Evolutionary conservation across 2,113 vertebrate species (phyloP), one percentile per base, ranked within the genome.

Genomic region (Bettongia penicillata): DNA sequence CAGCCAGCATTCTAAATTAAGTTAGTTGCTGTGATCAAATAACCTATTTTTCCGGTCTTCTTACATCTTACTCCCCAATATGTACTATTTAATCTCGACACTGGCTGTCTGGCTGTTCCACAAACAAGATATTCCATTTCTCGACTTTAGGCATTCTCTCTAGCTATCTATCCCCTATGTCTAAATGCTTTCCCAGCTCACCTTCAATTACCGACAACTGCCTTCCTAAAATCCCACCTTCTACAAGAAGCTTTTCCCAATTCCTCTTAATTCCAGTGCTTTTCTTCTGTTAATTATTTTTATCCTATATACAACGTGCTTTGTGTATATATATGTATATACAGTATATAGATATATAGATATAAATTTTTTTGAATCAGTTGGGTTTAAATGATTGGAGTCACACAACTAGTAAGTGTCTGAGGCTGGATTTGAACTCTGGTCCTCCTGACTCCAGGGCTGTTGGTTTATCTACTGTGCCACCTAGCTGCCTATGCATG

Each of bases 1-100:
- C n/a, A 84, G 22, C 24, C 68, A 94, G 52, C 68, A 91, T 2
- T 61, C 25, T 68, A 91, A 94, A 89, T 95, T 57, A 95, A 92
- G 93, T 96, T 95, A 94, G 95, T 96, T 95, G 89, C 5, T 97
- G 1, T 91, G 93, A 93, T 77, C 91, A 84, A 37, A 1, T 53
- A 0, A 91, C 93, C 96, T 55, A 50, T 14, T n/a, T 94, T 95
- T 94, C 68, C 68, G 43, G 2, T 84, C 68, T 68, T 68, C 31
- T 84, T 84, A 23, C 16, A 84, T 43, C 19, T 84, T 84, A 84
- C n/a, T 84, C 19, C 14, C n/a, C 37, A 84, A 43, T 23, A 84
- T 22, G 19, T 84, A 43, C 68, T 84, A 1, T 84, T 84, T 19
- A 84, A 84, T 43, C n/a, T n/a, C n/a, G 57, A n/a, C 16, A 77